Evolutionary conservation across 1,140 invertebrate genomes (phyloP), one percentile per base, ranked within the genome.

Genomic region (Drosophila busckii): DNA sequence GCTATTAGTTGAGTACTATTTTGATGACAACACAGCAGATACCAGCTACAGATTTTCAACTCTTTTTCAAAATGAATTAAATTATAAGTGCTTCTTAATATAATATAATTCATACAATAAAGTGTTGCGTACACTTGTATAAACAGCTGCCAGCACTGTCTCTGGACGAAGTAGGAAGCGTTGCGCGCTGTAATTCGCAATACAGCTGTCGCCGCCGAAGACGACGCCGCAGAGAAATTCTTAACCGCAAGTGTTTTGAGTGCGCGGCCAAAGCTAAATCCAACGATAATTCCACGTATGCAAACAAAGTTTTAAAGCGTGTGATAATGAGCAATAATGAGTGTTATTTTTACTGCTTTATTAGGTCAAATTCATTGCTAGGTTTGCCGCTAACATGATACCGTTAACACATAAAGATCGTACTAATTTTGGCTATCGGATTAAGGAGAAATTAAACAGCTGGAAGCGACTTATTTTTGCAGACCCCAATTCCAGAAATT

Each of bases 381-480:
- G 28, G 10, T 15, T 22, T 23, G 19, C 20, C 26, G n/a, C 16
- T 29, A 82, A 29, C 23, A 86, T 86, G 84, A 61, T 95, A 87
- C 94, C 94, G 9, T 86, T 95, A 41, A 92, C 92, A 35, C 93
- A 95, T 85, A 93, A 92, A 85, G 94, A 95, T 85, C 90, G 91
- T n/a, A 88, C 90, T 23, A 91, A 91, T 42, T 85, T 92, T 25
- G 83, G 91, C 9, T 91, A 90, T 49, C 89, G 91, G 19, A 87
- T 94, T 25, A 91, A 91, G 64, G 94, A 95, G 67, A 94, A 93
- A 76, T 66, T 95, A 0, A 88, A 91, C 60, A 92, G 92, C 60
- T 94, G 93, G 92, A 90, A 94, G n/a, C 90, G 97, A 62, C 88
- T 98, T 12, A 96, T 98, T 65, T 95, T 98, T 86, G 93, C 96